phyloP scores from a whole-genome alignment of 2,113 vertebrate genomes.

The Salvelinus fontinalis region DNA sequence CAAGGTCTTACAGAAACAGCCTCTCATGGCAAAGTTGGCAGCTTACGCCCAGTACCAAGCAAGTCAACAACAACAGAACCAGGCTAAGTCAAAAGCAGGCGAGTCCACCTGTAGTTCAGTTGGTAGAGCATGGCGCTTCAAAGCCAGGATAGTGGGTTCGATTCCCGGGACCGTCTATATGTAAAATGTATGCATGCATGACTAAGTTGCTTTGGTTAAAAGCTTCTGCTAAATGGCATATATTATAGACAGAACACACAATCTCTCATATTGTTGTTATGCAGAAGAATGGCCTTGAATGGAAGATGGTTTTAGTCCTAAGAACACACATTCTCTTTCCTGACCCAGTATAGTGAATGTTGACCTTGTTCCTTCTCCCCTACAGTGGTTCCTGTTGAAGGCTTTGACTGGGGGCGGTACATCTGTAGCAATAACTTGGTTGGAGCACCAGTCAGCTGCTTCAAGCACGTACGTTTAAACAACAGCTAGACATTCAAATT shows the following conservation, averaged over 20 bases:
- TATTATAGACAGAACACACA: background rate
- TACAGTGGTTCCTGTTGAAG: slow-evolving; percentile 75
- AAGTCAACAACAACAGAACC: slow-evolving; percentile 91
- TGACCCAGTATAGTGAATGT: background rate
- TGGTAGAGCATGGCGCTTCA: no score
- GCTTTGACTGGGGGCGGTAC: slow-evolving; percentile 95
- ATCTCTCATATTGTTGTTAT: background rate
- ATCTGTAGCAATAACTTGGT: slow-evolving; percentile 93
- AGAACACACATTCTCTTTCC: background rate
- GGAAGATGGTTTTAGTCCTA: background rate
- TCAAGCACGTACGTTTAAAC: slow-evolving; percentile 85
- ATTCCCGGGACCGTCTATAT: no score
- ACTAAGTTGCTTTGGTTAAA: no score
- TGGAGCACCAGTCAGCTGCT: slow-evolving; percentile 95
- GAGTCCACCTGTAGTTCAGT: slow-evolving; percentile 32
- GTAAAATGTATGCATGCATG: no score
- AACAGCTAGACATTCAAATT: background rate
- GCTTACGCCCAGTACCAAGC: slow-evolving; percentile 98
- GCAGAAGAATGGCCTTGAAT: background rate
- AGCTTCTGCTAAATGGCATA: no score
- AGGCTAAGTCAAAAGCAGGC: slow-evolving; percentile 96
- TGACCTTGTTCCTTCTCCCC: background rate
- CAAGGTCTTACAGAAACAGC: slow-evolving; percentile 98
- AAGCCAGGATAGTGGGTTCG: no score
- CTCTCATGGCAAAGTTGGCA: slow-evolving; percentile 96